Base-by-base conservation (phyloP, 2,113 vertebrate genomes). In the Paradoxurus hermaphroditus region DNA sequence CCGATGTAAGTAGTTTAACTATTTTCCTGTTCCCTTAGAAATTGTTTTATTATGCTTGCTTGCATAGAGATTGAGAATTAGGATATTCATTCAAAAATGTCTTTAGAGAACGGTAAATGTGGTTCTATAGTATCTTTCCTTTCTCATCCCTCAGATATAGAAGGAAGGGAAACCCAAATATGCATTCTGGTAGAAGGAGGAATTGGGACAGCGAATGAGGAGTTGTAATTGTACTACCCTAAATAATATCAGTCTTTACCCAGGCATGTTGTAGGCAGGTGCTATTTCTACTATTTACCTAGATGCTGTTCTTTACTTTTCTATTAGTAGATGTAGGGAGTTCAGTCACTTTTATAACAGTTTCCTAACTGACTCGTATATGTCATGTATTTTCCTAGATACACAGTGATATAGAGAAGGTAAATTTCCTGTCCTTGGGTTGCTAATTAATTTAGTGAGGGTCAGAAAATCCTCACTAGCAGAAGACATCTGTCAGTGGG, bases 1-100 rank as follows among this genome's bases (percentile, higher is more conserved):
- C 27, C 98, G 98, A 97, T 59, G 98, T 99, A 98, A 99, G 99
- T 98, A 72, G 27, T 97, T 63, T 81, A n/a, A n/a, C n/a, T n/a
- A 59, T 96, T 82, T 82, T 72, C n/a, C 78, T 46, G 62, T 83
- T 92, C 34, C 44, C 68, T 90, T 84, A 72, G 72, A 89, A 34
- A 36, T 36, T 70, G 77, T 85, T 79, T 82, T 39, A 36, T 86
- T 89, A 49, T 8, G 23, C 18, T 90, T 91, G 36, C 44, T 44
- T 93, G 13, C 21, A 3, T 72, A 44, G 79, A 84, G 65, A 86
- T 53, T 72, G 29, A 78, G 34, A 53, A 41, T 51, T 62, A 59
- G n/a, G 29, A 7, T 44, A n/a, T n/a, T 27, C 15, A 56, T 82
- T 14, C 59, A 53, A 46, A 90, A 86, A 90, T 77, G 36, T n/a